These are phyloP conservation scores for Griposia aprilina DNA, from an alignment of 2,888 invertebrate species.

Conservation along the genomic window DNA sequence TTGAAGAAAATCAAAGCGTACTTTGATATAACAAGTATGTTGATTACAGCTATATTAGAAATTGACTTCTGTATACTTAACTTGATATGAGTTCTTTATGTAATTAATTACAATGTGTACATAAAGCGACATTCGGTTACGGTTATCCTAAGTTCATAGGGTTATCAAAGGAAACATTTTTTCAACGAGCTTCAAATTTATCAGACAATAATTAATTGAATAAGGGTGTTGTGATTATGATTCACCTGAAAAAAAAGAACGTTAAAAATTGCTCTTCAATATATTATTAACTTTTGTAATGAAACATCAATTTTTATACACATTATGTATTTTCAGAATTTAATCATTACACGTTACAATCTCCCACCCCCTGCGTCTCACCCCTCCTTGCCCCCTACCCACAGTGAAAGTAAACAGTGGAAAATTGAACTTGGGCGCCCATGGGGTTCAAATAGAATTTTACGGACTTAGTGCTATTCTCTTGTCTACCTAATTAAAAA, in stretches of 20 bases:
- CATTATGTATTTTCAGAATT: constrained; percentile 39
- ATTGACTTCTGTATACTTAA: constrained; percentile 1
- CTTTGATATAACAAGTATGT: constrained; percentile 33
- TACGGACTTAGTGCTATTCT: constrained; percentile 48
- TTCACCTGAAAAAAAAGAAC: not conserved
- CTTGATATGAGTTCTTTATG: constrained; percentile 12
- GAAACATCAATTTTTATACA: not conserved
- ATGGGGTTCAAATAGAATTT: constrained; percentile 62
- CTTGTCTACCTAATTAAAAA: constrained; percentile 39
- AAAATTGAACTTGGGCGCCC: constrained; percentile 58
- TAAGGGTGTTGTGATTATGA: no score
- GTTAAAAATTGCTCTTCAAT: not conserved
- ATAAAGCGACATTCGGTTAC: not conserved
- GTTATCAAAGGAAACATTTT: not conserved
- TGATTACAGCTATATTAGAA: constrained; percentile 30
- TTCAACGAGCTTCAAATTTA: not conserved
- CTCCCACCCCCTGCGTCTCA: constrained; percentile 28
- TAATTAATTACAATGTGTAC: constrained; percentile 13
- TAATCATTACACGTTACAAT: constrained; percentile 54
- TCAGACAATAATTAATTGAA: not conserved
- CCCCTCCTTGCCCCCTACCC: constrained; percentile 23
- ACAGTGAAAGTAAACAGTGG: constrained; percentile 65
- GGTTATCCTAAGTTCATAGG: not conserved
- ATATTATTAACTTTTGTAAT: not conserved
- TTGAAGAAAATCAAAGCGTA: constrained; percentile 36